Evolutionary conservation across 1,140 invertebrate species (phyloP), one percentile per base, ranked within the genome.

Genomic region (Sinonovacula constricta): DNA sequence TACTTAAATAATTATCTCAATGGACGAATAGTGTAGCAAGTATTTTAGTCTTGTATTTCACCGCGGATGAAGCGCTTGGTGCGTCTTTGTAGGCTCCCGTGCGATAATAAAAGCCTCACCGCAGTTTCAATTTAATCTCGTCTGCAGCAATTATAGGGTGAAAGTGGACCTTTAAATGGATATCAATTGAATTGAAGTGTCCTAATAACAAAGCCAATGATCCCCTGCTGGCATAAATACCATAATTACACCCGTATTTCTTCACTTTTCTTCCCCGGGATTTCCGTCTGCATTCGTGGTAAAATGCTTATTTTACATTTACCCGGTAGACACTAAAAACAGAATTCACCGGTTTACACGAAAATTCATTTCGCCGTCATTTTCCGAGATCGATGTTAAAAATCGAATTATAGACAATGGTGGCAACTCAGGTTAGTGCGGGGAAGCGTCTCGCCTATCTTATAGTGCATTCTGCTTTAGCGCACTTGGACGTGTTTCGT

Each of bases 131-230:
- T 45, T 45, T 45, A 45, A 45, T 45, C 18, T 45, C 39, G 18
- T 45, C 18, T 45, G 39, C 39, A 10, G 39, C 39, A 45, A 45
- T 45, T 45, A 45, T 18, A 7, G 39, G 7, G 39, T 45, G 39
- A 45, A 45, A 45, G 39, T 45, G 39, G 39, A 45, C 39, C 39
- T 45, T 45, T 45, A 45, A 45, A 45, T 45, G 39, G 39, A 45
- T 45, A 45, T 18, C 39, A 45, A 10, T 45, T 45, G 39, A 45
- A 45, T 45, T 18, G 7, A 7, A 18, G 18, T 10, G 39, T 45
- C 39, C 39, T 45, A 45, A 45, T 45, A 10, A 45, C 39, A 45
- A 10, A 7, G 39, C 18, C 39, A 18, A 45, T 45, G 7, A 7
- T 45, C 18, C n/a, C 39, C 39, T 45, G 18, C 39, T 18, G 39